phyloP scores from a whole-genome alignment of 2,888 invertebrate species.

The Julus scanicus region DNA sequence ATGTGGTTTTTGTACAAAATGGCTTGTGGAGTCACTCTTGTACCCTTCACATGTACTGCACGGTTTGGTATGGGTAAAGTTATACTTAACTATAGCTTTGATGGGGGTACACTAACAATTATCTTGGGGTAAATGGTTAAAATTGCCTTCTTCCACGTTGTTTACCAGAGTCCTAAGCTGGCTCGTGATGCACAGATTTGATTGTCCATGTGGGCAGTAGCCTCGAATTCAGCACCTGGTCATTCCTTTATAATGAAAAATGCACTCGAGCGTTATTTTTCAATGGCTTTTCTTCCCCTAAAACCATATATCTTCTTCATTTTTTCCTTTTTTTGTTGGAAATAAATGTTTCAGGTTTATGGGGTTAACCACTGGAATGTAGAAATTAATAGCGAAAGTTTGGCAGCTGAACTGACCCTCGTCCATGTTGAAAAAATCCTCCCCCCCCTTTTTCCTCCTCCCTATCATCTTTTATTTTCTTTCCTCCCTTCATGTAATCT shows the following conservation, averaged over 20 bases:
- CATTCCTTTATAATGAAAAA: constrained; percentile 18
- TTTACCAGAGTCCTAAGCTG: background rate
- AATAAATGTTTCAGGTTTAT: constrained; percentile 32
- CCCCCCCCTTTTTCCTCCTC: background rate
- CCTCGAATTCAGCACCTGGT: constrained; percentile 35
- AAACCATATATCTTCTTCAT: constrained; percentile 10
- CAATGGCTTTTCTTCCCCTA: constrained; percentile 28
- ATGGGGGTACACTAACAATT: background rate
- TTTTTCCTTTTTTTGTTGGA: background rate
- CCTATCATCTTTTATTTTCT: background rate
- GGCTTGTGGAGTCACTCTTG: no score
- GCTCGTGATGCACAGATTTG: constrained; percentile 12
- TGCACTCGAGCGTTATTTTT: constrained; percentile 27
- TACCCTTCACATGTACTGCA: no score
- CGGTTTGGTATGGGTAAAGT: no score
- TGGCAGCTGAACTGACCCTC: constrained; percentile 28
- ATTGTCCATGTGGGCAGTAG: constrained; percentile 2
- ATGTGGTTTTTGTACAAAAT: no score
- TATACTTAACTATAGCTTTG: no score
- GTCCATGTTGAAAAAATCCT: constrained; percentile 1
- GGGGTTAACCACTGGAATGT: constrained; percentile 39
- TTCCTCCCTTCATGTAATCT: background rate
- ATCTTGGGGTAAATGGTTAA: background rate
- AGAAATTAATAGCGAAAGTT: constrained; percentile 35
- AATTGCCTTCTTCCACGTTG: background rate